These are phyloP conservation scores for Sacculina carcini DNA, from an alignment of 2,888 invertebrate species.

Conservation along the genomic window DNA sequence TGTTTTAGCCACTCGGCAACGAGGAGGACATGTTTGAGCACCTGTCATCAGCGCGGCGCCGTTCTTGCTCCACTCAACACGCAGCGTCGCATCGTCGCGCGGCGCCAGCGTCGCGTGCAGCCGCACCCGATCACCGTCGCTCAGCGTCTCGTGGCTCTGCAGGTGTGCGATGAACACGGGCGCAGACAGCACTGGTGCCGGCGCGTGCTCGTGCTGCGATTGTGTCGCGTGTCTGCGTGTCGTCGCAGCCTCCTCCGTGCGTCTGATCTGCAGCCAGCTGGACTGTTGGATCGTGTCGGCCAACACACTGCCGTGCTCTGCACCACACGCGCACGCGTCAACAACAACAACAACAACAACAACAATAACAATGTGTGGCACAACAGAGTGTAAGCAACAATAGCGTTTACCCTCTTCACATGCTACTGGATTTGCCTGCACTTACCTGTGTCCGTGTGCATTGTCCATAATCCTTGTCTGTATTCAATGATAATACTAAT, in stretches of 20 bases:
- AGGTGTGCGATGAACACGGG: constrained; percentile 88
- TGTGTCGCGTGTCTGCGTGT: constrained; percentile 61
- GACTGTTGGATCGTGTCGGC: constrained; percentile 68
- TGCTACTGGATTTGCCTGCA: no score
- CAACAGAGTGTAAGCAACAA: no score
- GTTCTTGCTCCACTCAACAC: constrained; percentile 74
- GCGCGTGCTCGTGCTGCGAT: constrained; percentile 23
- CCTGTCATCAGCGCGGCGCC: constrained; percentile 61
- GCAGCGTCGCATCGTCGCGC: constrained; percentile 56
- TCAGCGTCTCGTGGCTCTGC: constrained; percentile 44
- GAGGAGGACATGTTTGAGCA: no score
- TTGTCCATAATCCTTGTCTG: no score
- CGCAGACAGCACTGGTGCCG: constrained; percentile 5
- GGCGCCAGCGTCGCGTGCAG: constrained; percentile 77
- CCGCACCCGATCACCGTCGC: constrained; percentile 58
- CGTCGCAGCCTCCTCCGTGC: constrained; percentile 70
- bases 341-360: background rate
- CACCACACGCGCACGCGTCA: background rate
- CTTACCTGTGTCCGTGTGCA: no score
- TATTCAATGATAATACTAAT: no score
- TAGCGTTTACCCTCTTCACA: no score
- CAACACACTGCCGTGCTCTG: constrained; percentile 30
- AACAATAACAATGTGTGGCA: no score
- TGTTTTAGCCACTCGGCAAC: no score
- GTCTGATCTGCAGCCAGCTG: constrained; percentile 69